A percentile compares a stretch with the other conserved stretches of the same genome.
Evolutionary conservation across 2,113 vertebrate species (phyloP).

Genomic region (Ceuthmochares aereus): DNA sequence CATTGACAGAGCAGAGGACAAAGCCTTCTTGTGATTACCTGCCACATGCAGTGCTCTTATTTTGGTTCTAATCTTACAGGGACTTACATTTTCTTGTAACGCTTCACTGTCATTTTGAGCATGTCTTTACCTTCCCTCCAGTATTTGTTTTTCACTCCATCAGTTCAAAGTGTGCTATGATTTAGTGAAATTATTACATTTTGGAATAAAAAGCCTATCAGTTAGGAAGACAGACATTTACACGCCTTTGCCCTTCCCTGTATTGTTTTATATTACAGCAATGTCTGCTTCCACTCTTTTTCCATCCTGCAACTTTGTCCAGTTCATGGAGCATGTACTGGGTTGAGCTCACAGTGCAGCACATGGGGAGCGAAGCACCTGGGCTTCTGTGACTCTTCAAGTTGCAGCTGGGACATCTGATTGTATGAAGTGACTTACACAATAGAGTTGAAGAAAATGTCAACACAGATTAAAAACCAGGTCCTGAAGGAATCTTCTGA

Average conservation of each 20-base stretch:
- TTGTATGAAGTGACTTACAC: background rate
- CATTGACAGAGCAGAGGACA: background rate
- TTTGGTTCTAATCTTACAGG: background rate
- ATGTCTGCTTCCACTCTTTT: background rate
- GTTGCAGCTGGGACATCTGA: background rate
- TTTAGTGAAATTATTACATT: background rate
- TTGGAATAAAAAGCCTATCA: background rate
- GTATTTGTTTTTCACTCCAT: background rate
- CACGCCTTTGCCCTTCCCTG: background rate
- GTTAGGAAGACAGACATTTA: background rate
- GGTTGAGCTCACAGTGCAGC: background rate
- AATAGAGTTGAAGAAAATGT: background rate
- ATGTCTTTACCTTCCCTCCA: background rate
- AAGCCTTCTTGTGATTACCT: background rate
- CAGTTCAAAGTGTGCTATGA: background rate
- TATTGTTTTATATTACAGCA: background rate
- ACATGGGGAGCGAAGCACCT: fast-evolving
- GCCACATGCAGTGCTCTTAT: background rate
- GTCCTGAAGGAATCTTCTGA: background rate
- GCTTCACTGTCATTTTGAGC: background rate
- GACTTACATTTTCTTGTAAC: background rate
- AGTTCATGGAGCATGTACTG: background rate
- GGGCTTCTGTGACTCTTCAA: background rate
- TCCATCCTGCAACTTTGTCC: background rate
- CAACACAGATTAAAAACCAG: background rate